Percentiles rank a stretch among this genome's conserved stretches.
phyloP scores from a whole-genome alignment of 2,888 invertebrate genomes.

The Aphodius granarius region DNA sequence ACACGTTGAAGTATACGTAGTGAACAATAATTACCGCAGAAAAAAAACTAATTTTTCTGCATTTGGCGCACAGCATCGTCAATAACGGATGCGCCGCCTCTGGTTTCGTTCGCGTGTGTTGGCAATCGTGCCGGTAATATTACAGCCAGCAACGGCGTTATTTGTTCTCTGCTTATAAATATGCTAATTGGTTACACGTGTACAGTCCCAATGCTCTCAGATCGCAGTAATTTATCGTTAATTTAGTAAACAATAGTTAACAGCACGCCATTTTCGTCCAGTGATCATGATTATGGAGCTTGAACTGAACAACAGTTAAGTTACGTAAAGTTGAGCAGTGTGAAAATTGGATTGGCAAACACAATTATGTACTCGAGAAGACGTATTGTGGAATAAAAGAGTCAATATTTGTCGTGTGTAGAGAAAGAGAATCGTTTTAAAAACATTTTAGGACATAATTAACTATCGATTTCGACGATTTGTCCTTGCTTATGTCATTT shows the following conservation, averaged over 20 bases:
- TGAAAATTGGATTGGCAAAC: neutral
- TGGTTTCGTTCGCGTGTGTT: neutral
- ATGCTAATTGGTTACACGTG: neutral
- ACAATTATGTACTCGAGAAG: neutral
- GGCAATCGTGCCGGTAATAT: neutral
- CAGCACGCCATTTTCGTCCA: neutral
- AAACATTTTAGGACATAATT: neutral
- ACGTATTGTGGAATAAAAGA: neutral
- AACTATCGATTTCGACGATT: too few species aligned
- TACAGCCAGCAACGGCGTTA: neutral
- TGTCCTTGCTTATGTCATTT: too few species aligned
- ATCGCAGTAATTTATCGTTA: neutral
- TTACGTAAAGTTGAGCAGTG: neutral
- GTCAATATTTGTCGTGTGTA: neutral
- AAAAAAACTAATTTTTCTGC: neutral
- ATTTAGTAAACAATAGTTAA: neutral
- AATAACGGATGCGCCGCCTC: neutral
- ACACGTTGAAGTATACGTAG: neutral
- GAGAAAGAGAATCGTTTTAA: neutral
- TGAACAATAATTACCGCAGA: neutral
- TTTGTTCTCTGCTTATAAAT: neutral
- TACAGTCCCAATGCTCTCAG: neutral
- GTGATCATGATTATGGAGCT: neutral
- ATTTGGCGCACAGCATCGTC: neutral
- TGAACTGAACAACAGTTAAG: too few species aligned